phyloP scores from a whole-genome alignment of 1,140 invertebrate species.

The Ceratosolen solmsi region DNA sequence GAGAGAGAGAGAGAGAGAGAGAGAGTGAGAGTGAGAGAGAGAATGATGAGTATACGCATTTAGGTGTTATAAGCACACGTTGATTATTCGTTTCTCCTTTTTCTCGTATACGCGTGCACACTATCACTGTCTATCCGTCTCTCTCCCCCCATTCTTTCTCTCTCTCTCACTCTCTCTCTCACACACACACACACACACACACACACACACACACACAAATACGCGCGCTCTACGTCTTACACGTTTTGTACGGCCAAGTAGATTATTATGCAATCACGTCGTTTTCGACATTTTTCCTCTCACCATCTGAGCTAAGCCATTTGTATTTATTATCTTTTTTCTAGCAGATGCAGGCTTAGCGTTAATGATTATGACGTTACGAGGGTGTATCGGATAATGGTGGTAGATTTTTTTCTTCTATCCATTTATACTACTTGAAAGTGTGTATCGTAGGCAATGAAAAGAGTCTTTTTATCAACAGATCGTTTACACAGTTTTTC shows the following conservation, averaged over 20 bases:
- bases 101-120: background rate
- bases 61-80: background rate
- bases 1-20: too few relatives aligned
- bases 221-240: too few relatives aligned
- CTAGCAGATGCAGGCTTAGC: background rate
- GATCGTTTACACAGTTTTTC: background rate
- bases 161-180: background rate
- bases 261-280: background rate
- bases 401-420: background rate
- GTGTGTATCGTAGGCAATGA: background rate
- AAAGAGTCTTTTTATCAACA: background rate
- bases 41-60: too few relatives aligned
- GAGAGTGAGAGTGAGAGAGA: too few relatives aligned
- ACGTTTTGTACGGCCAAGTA: background rate
- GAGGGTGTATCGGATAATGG: background rate
- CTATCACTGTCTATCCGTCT: too few relatives aligned
- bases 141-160: background rate
- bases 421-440: background rate
- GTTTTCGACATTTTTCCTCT: background rate
- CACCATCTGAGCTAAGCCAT: background rate
- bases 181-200: background rate
- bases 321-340: slow-evolving; percentile 11
- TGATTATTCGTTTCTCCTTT: background rate
- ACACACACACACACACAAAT: too few relatives aligned
- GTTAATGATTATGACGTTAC: background rate